phyloP scores from a whole-genome alignment of 2,888 invertebrate species.

The Drosophila infuscata region DNA sequence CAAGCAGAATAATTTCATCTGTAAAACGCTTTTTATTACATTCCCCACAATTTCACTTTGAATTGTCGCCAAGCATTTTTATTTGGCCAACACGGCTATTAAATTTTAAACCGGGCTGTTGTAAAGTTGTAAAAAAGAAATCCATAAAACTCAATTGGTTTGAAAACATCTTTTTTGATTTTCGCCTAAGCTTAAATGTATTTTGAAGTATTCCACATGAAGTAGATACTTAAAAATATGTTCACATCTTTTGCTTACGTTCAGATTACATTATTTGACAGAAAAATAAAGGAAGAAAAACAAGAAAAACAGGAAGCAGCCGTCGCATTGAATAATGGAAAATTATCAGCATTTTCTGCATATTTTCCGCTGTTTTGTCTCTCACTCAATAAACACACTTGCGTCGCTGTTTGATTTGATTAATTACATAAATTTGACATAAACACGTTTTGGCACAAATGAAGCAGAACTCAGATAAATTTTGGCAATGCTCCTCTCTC shows the following conservation, averaged over 20 bases:
- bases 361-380: slow-evolving; percentile 12
- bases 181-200: no score
- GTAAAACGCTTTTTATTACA: slow-evolving; percentile 21
- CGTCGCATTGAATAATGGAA: slow-evolving; percentile 53
- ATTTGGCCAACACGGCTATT: slow-evolving; percentile 6
- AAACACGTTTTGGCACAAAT: slow-evolving; percentile 74
- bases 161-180: slow-evolving; percentile 30
- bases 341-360: slow-evolving; percentile 42
- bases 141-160: slow-evolving; percentile 62
- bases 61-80: slow-evolving; percentile 25
- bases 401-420: slow-evolving; percentile 53
- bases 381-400: not conserved
- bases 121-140: slow-evolving; percentile 11
- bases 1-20: slow-evolving; percentile 7
- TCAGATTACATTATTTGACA: no score
- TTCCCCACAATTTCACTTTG: not conserved
- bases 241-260: not conserved
- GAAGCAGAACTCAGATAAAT: slow-evolving; percentile 70
- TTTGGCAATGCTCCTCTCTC: not conserved
- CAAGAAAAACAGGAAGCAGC: slow-evolving; percentile 62
- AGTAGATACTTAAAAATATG: not conserved
- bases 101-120: slow-evolving; percentile 22
- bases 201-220: no score
- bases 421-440: slow-evolving; percentile 68
- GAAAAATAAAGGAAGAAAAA: not conserved